Evolutionary conservation across 2,888 invertebrate species (phyloP).

Genomic region (Cephus sareptanus): DNA sequence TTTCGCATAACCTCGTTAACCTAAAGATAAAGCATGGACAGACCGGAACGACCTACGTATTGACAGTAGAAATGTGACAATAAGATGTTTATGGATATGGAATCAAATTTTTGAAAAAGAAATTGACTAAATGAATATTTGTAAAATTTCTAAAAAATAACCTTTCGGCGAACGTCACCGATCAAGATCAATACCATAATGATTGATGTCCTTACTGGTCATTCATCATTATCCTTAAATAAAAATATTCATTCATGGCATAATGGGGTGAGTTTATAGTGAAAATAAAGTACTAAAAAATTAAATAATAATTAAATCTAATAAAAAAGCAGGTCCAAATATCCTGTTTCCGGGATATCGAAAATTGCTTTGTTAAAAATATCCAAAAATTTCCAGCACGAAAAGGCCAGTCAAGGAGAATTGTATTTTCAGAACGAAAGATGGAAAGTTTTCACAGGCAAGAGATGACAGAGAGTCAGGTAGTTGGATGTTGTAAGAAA

Average conservation of each 20-base stretch:
- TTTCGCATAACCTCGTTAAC: neutral
- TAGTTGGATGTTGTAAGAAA: neutral
- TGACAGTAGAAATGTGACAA: neutral
- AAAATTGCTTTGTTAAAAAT: neutral
- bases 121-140: neutral
- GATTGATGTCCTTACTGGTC: neutral
- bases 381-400: neutral
- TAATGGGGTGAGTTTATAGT: neutral
- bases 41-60: neutral
- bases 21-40: neutral
- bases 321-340: neutral
- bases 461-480: neutral
- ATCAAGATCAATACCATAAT: neutral
- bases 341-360: neutral
- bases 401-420: neutral
- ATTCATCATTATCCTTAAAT: neutral
- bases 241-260: neutral
- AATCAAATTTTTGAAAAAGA: neutral
- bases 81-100: neutral
- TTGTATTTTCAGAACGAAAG: neutral
- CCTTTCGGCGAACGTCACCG: neutral
- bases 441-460: neutral
- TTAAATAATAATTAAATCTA: neutral
- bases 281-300: neutral
- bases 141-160: neutral